Evolutionary conservation across 2,797 vertebrate genomes (phyloP).

Genomic region (Clarias pachynema): DNA sequence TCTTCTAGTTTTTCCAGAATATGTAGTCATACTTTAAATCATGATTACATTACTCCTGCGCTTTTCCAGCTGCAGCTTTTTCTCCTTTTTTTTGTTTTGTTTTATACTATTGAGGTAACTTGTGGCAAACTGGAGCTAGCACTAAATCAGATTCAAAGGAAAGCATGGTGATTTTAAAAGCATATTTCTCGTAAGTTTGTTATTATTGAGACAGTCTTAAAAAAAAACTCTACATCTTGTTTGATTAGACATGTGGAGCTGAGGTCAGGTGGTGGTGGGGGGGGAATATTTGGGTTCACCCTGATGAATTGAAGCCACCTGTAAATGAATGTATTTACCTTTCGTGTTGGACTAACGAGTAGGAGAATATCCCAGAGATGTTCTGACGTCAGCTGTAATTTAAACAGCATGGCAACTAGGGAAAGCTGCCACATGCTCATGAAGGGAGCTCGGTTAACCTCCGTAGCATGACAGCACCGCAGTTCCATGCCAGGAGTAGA

Average conservation of each 20-base stretch:
- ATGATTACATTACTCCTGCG: conserved; percentile 2
- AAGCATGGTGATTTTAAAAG: conserved; percentile 1
- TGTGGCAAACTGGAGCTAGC: neutral
- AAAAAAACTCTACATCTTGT: conserved; percentile 25
- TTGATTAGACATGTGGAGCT: conserved; percentile 36
- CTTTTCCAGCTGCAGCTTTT: neutral
- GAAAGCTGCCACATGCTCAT: conserved; percentile 48
- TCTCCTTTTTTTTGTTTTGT: neutral
- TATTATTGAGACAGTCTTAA: conserved; percentile 28
- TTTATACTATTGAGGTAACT: neutral
- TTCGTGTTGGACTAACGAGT: conserved; percentile 50
- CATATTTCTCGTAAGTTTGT: conserved; percentile 1
- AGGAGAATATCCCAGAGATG: conserved; percentile 48
- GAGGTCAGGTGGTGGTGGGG: neutral
- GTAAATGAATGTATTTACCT: conserved; percentile 58
- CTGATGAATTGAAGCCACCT: conserved; percentile 54
- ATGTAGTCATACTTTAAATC: conserved; percentile 19
- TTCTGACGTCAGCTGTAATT: conserved; percentile 61
- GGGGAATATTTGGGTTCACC: conserved; percentile 42
- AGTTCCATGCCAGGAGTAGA: conserved; percentile 31
- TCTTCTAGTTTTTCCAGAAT: conserved; percentile 31
- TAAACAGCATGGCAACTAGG: conserved; percentile 57
- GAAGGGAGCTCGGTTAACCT: conserved; percentile 51
- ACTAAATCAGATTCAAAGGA: conserved; percentile 20
- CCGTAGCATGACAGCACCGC: conserved; percentile 39